Evolutionary conservation across 2,888 invertebrate species (phyloP), one percentile per base, ranked within the genome.

Genomic region (Drosophila demipolita): DNA sequence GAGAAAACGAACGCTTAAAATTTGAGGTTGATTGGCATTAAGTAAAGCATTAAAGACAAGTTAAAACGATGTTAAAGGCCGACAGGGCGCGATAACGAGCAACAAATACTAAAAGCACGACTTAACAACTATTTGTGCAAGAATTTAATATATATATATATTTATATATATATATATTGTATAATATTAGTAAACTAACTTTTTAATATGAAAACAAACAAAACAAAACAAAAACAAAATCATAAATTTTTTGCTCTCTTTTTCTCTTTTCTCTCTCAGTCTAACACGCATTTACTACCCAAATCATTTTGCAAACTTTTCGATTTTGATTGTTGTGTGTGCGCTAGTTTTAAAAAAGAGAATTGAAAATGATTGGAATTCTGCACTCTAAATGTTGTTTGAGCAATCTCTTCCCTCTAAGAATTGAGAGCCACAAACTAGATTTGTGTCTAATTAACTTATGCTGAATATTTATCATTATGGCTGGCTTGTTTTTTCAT

Each of bases 21-120:
- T 83, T 87, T 87, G 85, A 91, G 92, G 92, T 91, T 91, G 91
- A 91, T 92, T 91, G 91, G 92, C 91, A 92, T 92, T 91, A 85
- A 88, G 89, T 81, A 83, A 80, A 75, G 78, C 71, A 73, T 73
- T 70, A 74, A 87, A 84, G 81, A 72, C 59, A 76, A 67, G 83
- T 86, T 83, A 83, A 84, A 86, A 91, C 89, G 89, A 90, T 90
- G 90, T 85, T 78, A 83, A 83, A 78, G 75, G 92, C 91, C 91
- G 91, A 90, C 92, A 92, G 92, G 91, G 91, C 91, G 92, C 91
- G 91, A 91, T 89, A 80, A 82, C 75, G 67, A 89, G 86, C 88
- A 77, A 72, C 40, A 73, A 73, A 74, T 71, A 76, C 72, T 67
- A 29, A 70, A 66, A 67, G 69, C 70, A 83, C 80, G 45, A 64